Conservation (phyloP, 2,888 invertebrate species). For the Cosmorhoe ocellata region DNA sequence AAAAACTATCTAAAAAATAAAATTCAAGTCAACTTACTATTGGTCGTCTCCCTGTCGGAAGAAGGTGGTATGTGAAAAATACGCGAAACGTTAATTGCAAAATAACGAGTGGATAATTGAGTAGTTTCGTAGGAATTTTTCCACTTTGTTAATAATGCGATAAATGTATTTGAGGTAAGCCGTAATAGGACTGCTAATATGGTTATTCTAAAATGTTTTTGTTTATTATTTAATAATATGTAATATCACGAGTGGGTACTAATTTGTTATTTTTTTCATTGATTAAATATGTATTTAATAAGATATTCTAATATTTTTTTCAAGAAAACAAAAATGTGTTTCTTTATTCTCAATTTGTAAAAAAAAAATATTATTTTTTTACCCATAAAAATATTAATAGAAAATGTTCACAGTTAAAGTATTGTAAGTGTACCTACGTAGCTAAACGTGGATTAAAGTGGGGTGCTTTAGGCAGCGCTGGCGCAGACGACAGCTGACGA, state of each 20-base stretch:
- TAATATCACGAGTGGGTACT: too few relatives aligned
- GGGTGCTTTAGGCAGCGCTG: constrained; percentile 57
- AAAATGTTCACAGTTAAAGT: constrained; percentile 41
- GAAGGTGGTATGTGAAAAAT: constrained; percentile 31
- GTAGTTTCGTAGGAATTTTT: constrained; percentile 36
- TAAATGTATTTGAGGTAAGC: constrained; percentile 34
- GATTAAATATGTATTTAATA: too few relatives aligned
- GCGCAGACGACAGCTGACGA: constrained; percentile 73
- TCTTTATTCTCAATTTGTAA: too few relatives aligned
- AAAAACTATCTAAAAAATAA: neutral
- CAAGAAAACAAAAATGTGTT: too few relatives aligned
- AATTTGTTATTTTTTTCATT: neutral
- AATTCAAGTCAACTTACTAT: constrained; percentile 4
- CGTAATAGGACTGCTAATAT: constrained; percentile 16
- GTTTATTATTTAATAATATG: too few relatives aligned
- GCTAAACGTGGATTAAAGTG: constrained; percentile 65
- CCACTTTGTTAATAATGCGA: constrained; percentile 32
- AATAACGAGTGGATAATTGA: constrained; percentile 43
- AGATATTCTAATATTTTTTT: neutral
- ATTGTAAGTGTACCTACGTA: constrained; percentile 37
- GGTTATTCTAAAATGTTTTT: constrained; percentile 16
- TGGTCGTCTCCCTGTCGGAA: constrained; percentile 1
- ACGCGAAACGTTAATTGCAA: constrained; percentile 41
- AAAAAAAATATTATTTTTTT: too few relatives aligned
- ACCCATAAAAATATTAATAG: neutral